Percentiles rank a stretch among this genome's conserved stretches.
These are phyloP conservation scores for Lordiphosa fenestrarum DNA, from an alignment of 2,888 invertebrate genomes.

Conservation along the genomic window DNA sequence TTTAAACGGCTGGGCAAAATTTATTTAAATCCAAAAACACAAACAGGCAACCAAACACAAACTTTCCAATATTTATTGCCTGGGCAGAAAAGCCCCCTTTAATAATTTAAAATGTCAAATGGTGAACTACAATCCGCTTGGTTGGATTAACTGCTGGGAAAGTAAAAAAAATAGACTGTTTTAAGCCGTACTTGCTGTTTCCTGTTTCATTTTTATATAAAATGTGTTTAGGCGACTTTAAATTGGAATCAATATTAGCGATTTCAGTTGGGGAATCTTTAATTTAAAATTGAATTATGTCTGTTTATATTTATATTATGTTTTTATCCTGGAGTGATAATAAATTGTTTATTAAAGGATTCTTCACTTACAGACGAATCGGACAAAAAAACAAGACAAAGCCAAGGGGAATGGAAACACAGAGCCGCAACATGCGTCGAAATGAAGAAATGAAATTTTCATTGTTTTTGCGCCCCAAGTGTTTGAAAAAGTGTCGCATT, in stretches of 20 bases:
- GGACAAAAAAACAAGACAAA: constrained; percentile 9
- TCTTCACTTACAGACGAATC: constrained; percentile 43
- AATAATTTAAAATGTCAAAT: constrained; percentile 42
- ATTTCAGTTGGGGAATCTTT: constrained; percentile 28
- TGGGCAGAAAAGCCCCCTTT: constrained; percentile 15
- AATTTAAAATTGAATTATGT: constrained; percentile 50
- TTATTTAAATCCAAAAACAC: constrained; percentile 29
- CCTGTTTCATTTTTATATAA: constrained; percentile 23
- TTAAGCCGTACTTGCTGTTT: not conserved
- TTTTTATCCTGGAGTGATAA: constrained; percentile 36
- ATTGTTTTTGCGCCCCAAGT: constrained; percentile 62
- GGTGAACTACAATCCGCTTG: constrained; percentile 24
- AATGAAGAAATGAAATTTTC: constrained; percentile 71
- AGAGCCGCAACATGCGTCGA: constrained; percentile 40
- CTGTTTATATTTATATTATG: constrained; percentile 36
- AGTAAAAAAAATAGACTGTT: constrained; percentile 2
- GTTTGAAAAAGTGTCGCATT: constrained; percentile 72
- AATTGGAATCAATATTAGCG: no score
- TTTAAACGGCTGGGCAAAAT: constrained; percentile 30
- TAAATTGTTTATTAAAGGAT: constrained; percentile 66
- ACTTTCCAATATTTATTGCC: constrained; percentile 29
- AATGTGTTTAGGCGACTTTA: constrained; percentile 15
- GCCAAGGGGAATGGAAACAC: not conserved
- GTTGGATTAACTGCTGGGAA: constrained; percentile 20
- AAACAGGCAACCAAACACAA: constrained; percentile 15